A percentile compares a stretch with the other conserved stretches of the same genome.
Evolutionary conservation across 2,888 invertebrate genomes (phyloP).

Genomic region (Caenorhabditis sp.): DNA sequence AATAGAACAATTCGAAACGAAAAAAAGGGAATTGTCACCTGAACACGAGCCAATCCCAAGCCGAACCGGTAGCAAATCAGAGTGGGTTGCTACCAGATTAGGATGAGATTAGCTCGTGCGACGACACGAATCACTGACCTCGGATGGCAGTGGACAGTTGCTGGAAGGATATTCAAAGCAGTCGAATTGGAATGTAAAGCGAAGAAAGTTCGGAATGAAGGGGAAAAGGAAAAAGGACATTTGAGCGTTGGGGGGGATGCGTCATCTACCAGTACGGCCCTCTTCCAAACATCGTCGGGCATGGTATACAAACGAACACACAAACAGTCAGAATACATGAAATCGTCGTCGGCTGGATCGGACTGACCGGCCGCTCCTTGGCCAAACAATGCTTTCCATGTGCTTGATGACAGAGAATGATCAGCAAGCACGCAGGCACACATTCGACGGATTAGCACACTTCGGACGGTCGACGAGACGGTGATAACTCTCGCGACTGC

Average conservation of each 20-base stretch:
- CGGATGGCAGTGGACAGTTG: too few species aligned
- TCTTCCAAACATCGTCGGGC: constrained; percentile 9
- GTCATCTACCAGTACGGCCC: constrained; percentile 38
- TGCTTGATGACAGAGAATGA: constrained; percentile 32
- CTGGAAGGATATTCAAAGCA: too few species aligned
- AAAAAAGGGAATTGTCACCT: neutral
- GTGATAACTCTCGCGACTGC: constrained; percentile 33
- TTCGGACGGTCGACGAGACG: constrained; percentile 27
- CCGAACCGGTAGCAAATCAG: constrained; percentile 45
- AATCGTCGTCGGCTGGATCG: constrained; percentile 16
- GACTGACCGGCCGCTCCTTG: constrained; percentile 62
- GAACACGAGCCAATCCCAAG: constrained; percentile 50
- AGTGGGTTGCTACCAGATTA: constrained; percentile 44
- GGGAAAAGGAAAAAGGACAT: neutral
- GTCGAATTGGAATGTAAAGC: neutral
- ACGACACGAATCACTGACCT: neutral
- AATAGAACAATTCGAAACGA: too few species aligned
- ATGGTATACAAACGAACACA: constrained; percentile 17
- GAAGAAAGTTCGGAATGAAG: constrained; percentile 9
- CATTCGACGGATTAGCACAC: constrained; percentile 61
- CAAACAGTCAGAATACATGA: constrained; percentile 18
- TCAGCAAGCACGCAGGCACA: constrained; percentile 36
- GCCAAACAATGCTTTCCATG: constrained; percentile 53
- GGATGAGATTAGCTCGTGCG: constrained; percentile 55
- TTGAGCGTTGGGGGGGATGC: constrained; percentile 24